phyloP scores from a whole-genome alignment of 2,888 invertebrate genomes.

The Cantharis nigra region DNA sequence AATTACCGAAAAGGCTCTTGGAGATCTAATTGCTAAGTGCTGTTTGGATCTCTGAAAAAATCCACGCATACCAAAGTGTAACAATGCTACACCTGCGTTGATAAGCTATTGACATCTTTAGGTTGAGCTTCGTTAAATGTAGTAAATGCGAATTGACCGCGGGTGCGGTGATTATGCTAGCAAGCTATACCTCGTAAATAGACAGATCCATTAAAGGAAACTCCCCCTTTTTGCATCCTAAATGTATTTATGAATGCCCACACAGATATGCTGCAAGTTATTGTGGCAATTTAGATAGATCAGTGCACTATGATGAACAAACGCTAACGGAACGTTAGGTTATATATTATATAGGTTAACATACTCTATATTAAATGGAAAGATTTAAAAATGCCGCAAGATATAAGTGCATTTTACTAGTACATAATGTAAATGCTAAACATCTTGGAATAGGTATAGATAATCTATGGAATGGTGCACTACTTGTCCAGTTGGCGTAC shows the following conservation, averaged over 20 bases:
- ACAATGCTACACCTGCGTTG: slow-evolving; percentile 28
- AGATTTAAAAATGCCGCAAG: neutral
- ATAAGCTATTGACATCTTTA: slow-evolving; percentile 22
- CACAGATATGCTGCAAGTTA: slow-evolving; percentile 39
- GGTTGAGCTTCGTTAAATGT: slow-evolving; percentile 12
- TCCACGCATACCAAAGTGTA: slow-evolving; percentile 25
- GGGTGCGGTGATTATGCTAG: slow-evolving; percentile 25
- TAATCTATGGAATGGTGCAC: slow-evolving; percentile 1
- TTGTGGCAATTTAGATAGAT: slow-evolving; percentile 40
- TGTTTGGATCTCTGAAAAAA: slow-evolving; percentile 20
- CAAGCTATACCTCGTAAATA: slow-evolving; percentile 34
- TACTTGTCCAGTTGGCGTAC: slow-evolving; percentile 23
- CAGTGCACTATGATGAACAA: slow-evolving; percentile 24
- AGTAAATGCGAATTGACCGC: slow-evolving; percentile 8
- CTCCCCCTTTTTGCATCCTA: slow-evolving; percentile 33
- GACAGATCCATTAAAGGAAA: slow-evolving; percentile 36
- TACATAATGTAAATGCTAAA: neutral
- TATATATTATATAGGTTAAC: neutral
- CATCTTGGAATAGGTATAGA: neutral
- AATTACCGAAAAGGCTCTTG: slow-evolving; percentile 29
- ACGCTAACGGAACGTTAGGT: slow-evolving; percentile 1
- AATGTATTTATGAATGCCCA: slow-evolving; percentile 38
- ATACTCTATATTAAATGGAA: neutral
- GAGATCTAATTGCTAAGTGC: slow-evolving; percentile 29
- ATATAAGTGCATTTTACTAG: neutral